phyloP scores from a whole-genome alignment of 2,113 vertebrate species.

The Columba janthina region DNA sequence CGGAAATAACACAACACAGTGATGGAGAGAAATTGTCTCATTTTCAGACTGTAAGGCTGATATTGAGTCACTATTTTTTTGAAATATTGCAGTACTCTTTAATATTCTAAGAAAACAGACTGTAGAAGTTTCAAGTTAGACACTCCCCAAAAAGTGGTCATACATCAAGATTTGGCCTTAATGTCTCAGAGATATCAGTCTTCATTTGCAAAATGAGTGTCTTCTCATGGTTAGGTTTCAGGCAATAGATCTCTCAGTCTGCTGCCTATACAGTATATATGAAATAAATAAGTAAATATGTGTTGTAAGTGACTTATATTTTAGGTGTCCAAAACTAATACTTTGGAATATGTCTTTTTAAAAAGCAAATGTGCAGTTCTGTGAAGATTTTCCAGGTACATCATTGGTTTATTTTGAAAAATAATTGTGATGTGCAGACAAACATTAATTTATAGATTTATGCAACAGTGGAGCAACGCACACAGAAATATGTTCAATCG shows the following conservation, averaged over 20 bases:
- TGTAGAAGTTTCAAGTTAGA: neutral
- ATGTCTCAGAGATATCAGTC: accelerated
- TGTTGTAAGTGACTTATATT: neutral
- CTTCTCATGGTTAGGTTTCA: neutral
- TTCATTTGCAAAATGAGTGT: neutral
- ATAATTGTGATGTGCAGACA: neutral
- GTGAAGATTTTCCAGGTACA: neutral
- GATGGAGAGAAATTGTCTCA: neutral
- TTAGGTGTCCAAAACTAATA: neutral
- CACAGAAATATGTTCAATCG: neutral
- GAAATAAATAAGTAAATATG: neutral
- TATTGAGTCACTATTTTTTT: neutral
- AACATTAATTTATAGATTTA: neutral
- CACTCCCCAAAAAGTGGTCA: neutral
- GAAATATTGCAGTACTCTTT: neutral
- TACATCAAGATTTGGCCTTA: neutral
- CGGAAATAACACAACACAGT: neutral
- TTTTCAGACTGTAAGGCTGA: neutral
- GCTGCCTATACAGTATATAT: neutral
- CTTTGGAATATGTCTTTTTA: neutral
- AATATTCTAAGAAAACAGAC: neutral
- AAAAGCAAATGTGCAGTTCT: neutral
- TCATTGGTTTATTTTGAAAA: neutral
- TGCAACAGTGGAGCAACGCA: neutral
- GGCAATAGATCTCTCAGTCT: neutral